phyloP scores from a whole-genome alignment of 2,888 invertebrate species.

The Volucella inanis region DNA sequence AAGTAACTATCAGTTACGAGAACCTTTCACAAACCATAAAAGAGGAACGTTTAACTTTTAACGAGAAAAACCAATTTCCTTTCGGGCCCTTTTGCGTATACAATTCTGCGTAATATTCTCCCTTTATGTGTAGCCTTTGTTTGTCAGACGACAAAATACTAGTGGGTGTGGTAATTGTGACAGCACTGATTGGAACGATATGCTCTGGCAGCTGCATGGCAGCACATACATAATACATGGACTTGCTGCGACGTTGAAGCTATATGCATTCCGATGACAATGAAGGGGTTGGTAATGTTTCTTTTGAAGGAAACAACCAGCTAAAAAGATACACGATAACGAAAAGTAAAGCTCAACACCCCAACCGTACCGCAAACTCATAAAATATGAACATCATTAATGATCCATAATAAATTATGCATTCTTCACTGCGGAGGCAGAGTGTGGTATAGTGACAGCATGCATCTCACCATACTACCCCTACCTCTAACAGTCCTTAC shows the following conservation, averaged over 20 bases:
- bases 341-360: constrained; percentile 49
- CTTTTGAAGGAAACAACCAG: constrained; percentile 48
- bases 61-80: constrained; percentile 69
- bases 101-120: constrained; percentile 36
- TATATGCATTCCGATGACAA: constrained; percentile 69
- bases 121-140: constrained; percentile 43
- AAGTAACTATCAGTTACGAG: neutral
- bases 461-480: constrained; percentile 10
- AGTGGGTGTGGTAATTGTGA: constrained; percentile 73
- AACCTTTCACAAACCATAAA: constrained; percentile 39
- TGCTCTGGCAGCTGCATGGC: constrained; percentile 56
- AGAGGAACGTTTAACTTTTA: constrained; percentile 60
- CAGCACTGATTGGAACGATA: constrained; percentile 71
- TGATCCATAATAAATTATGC: constrained; percentile 75
- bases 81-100: constrained; percentile 45
- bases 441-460: constrained; percentile 56
- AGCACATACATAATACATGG: constrained; percentile 66
- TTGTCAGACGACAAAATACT: constrained; percentile 22
- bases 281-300: constrained; percentile 46
- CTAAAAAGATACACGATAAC: constrained; percentile 36
- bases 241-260: constrained; percentile 70
- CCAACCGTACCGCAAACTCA: constrained; percentile 69
- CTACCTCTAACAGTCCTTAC: neutral
- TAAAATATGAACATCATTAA: constrained; percentile 75
- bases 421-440: constrained; percentile 67